Conservation (phyloP, 2,888 invertebrate species). For the Tortricodes alternella region DNA sequence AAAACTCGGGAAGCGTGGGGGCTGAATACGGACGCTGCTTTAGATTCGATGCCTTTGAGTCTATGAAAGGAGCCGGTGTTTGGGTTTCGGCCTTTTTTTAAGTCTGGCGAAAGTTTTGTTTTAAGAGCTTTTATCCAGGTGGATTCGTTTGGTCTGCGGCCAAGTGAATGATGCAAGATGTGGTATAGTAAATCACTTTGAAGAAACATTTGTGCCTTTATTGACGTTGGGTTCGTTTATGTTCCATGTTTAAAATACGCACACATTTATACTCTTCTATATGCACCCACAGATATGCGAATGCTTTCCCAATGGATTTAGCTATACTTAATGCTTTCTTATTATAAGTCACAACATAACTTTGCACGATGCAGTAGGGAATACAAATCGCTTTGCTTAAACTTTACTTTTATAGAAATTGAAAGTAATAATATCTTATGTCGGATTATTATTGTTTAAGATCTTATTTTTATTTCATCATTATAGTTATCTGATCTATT, state of each 20-base stretch:
- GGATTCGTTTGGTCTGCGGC: background rate
- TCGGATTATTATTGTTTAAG: background rate
- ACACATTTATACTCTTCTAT: too few relatives aligned
- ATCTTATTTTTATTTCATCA: slow-evolving; percentile 50
- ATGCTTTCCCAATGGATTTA: too few relatives aligned
- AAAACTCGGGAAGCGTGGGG: slow-evolving; percentile 67
- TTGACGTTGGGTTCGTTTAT: too few relatives aligned
- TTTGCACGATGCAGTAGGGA: too few relatives aligned
- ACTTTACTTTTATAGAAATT: too few relatives aligned
- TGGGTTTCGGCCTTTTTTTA: slow-evolving; percentile 46
- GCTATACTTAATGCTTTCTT: too few relatives aligned
- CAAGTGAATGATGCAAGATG: background rate
- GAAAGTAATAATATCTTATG: background rate
- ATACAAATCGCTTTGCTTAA: too few relatives aligned
- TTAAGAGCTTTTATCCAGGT: background rate
- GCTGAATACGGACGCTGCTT: slow-evolving; percentile 39
- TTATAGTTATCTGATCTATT: slow-evolving; percentile 61
- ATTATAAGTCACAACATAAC: too few relatives aligned
- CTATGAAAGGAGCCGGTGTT: slow-evolving; percentile 50
- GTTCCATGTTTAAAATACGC: too few relatives aligned
- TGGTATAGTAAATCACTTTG: too few relatives aligned
- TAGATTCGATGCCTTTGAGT: slow-evolving; percentile 33
- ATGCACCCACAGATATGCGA: too few relatives aligned
- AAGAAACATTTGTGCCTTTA: too few relatives aligned
- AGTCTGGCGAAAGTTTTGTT: slow-evolving; percentile 43